These are phyloP conservation scores for Ladona fulva DNA, from an alignment of 1,140 invertebrate species.

Conservation along the genomic window DNA sequence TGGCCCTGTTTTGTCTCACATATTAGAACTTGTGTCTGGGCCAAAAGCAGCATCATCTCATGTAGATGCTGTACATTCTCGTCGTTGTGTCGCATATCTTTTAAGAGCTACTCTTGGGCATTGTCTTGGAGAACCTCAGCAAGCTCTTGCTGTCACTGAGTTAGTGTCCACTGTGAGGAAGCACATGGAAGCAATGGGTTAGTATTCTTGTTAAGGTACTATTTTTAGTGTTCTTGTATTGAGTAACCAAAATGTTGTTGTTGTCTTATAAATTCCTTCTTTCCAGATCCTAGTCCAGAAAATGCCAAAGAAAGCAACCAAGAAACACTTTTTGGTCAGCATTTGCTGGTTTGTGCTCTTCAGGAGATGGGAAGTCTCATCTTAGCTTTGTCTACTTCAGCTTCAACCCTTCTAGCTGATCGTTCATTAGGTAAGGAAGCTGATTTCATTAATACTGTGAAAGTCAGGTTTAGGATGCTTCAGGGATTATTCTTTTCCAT, in stretches of 20 bases:
- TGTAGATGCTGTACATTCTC: slow-evolving; percentile 93
- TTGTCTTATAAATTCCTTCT: slow-evolving; percentile 11
- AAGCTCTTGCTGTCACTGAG: slow-evolving; percentile 90
- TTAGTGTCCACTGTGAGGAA: slow-evolving; percentile 85
- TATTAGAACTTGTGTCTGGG: slow-evolving; percentile 86
- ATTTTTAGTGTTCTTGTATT: slow-evolving; percentile 14
- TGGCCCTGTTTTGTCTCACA: slow-evolving; percentile 71
- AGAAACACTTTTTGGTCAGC: slow-evolving; percentile 86
- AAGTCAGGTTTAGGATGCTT: too few species aligned
- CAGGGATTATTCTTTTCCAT: too few species aligned
- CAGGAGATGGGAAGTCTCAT: slow-evolving; percentile 84
- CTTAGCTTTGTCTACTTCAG: slow-evolving; percentile 81
- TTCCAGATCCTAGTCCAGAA: slow-evolving; percentile 72
- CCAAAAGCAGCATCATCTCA: slow-evolving; percentile 90
- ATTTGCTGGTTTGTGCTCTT: slow-evolving; percentile 85
- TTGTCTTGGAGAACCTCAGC: slow-evolving; percentile 92
- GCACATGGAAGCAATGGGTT: slow-evolving; percentile 86
- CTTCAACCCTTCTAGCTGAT: slow-evolving; percentile 78
- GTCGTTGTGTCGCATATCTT: slow-evolving; percentile 96
- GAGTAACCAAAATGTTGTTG: slow-evolving; percentile 11
- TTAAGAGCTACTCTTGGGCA: slow-evolving; percentile 82
- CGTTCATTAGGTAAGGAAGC: slow-evolving; percentile 47
- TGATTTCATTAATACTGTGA: too few species aligned
- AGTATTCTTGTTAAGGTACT: slow-evolving; percentile 17
- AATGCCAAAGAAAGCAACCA: slow-evolving; percentile 78